Percentiles rank a stretch among this genome's conserved stretches.
Conservation (phyloP, 2,888 invertebrate genomes). For the Orchestes rusci region DNA sequence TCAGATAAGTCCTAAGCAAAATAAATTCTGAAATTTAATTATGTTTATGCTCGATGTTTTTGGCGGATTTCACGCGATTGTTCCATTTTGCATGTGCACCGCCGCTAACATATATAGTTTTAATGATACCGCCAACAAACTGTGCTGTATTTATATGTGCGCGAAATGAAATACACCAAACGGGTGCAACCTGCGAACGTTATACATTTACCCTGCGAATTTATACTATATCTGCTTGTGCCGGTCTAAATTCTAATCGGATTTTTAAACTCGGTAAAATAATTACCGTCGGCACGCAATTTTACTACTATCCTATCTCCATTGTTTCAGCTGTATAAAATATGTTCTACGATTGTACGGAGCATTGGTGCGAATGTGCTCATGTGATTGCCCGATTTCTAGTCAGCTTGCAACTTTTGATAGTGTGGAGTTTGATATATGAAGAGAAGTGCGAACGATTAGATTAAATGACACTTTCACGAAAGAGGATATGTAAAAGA, state of each 20-base stretch:
- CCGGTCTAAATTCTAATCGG: slow-evolving; percentile 29
- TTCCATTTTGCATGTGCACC: slow-evolving; percentile 29
- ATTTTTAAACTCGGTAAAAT: slow-evolving; percentile 36
- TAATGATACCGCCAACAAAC: slow-evolving; percentile 22
- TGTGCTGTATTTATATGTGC: slow-evolving; percentile 11
- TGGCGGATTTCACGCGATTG: slow-evolving; percentile 30
- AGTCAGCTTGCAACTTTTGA: too few relatives aligned
- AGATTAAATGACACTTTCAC: too few relatives aligned
- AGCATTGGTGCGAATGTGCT: too few relatives aligned
- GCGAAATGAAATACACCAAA: slow-evolving; percentile 17
- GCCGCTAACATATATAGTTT: slow-evolving; percentile 20
- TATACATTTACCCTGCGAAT: slow-evolving; percentile 18
- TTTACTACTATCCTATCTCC: slow-evolving; percentile 34
- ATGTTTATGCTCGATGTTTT: slow-evolving; percentile 24
- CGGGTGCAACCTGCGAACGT: slow-evolving; percentile 18
- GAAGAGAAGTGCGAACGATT: too few relatives aligned
- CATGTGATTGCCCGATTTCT: too few relatives aligned
- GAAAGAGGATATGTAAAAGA: too few relatives aligned
- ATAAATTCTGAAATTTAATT: slow-evolving; percentile 27
- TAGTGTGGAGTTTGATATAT: too few relatives aligned
- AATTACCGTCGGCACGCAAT: slow-evolving; percentile 41
- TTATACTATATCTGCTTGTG: slow-evolving; percentile 14
- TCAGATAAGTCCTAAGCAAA: slow-evolving; percentile 22
- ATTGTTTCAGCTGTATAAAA: not conserved
- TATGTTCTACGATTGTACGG: too few relatives aligned